Base-by-base conservation (phyloP, 2,888 invertebrate species). In the Lycia hirtaria region DNA sequence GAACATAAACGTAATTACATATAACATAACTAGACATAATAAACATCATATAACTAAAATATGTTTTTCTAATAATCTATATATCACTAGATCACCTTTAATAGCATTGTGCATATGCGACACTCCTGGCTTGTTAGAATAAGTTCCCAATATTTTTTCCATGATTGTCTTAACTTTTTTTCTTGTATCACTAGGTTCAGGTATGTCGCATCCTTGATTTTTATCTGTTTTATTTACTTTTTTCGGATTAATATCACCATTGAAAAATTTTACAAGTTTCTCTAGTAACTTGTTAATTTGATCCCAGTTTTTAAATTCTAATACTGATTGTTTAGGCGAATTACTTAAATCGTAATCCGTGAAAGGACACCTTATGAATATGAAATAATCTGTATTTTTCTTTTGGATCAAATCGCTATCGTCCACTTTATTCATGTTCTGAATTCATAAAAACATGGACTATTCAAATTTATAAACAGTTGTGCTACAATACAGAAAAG, bases 221-320 rank as follows among this genome's bases (percentile, higher is more conserved):
- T 58, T 26, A 41, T 67, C 56, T 30, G 33, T 38, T 10, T 65
- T 71, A 47, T 65, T 64, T 5, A 67, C 48, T 66, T 71, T 65
- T 66, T 76, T 78, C 1, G 80, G 30, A 57, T 74, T 67, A 38
- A 75, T 55, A 26, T 81, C 78, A 40, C 85, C 85, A 26, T 58
- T 57, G 67, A 83, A 85, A 69, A 88, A 86, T 60, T 82, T 75
- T 0, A 80, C 67, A 10, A 85, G 60, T 68, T 88, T 91, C 49
- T 85, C 80, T 22, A 88, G 40, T 26, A 90, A 60, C 56, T 75
- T 80, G 17, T 75, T 74, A 1, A 92, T 73, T 66, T 75, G 66
- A 14, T 85, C 77, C 93, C 93, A 94, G 62, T 93, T 81, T 68
- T 87, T 90, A 68, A 94, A 95, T 74, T 94, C 93, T 26, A 94